Percentiles rank a stretch among this genome's conserved stretches.
These are phyloP conservation scores for Alces alces DNA, from an alignment of 2,113 vertebrate species.

Conservation along the genomic window DNA sequence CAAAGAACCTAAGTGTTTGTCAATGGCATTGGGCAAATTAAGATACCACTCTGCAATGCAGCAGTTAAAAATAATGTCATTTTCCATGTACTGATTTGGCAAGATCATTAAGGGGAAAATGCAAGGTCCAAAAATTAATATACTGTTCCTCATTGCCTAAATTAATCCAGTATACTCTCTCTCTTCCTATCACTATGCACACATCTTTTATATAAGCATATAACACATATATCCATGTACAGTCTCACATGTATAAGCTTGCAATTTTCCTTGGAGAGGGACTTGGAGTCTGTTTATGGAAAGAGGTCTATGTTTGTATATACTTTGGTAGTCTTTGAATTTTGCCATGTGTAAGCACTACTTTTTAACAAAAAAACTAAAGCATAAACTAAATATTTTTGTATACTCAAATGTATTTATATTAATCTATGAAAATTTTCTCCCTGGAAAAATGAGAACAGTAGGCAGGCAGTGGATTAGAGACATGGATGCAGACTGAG, in stretches of 20 bases:
- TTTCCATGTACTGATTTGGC: neutral
- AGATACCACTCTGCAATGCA: neutral
- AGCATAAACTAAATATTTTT: neutral
- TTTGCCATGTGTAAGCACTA: neutral
- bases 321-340: neutral
- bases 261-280: neutral
- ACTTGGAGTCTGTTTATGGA: neutral
- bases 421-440: neutral
- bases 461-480: neutral
- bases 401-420: neutral
- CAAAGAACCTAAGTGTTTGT: neutral
- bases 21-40: neutral
- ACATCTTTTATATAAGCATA: neutral
- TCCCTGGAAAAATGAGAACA: neutral
- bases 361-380: neutral
- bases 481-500: neutral
- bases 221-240: neutral
- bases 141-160: neutral
- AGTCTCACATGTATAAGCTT: neutral
- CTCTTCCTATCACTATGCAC: neutral
- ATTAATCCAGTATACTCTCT: neutral
- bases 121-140: neutral
- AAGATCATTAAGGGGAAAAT: neutral
- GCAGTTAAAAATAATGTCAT: neutral
- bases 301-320: neutral